Percentiles rank a stretch among this genome's conserved stretches.
These are phyloP conservation scores for Bombus vancouverensis DNA, from an alignment of 1,140 invertebrate species.

Conservation along the genomic window DNA sequence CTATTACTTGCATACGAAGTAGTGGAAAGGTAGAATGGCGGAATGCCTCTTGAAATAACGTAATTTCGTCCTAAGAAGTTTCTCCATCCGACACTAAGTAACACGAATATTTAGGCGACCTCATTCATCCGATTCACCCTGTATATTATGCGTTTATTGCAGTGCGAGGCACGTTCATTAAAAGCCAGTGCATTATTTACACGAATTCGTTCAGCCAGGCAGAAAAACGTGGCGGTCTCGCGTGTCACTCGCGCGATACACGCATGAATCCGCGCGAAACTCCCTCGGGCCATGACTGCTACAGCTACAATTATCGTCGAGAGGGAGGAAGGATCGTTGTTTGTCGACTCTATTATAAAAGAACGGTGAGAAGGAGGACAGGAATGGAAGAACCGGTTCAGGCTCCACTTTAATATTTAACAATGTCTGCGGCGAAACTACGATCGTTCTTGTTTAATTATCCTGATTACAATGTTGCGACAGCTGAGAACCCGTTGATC, in stretches of 20 bases:
- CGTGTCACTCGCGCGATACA: constrained; percentile 8
- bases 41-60: too few relatives aligned
- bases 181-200: constrained; percentile 36
- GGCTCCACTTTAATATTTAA: constrained; percentile 52
- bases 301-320: constrained; percentile 40
- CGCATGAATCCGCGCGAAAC: constrained; percentile 17
- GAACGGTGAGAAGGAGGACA: background rate
- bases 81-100: too few relatives aligned
- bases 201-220: constrained; percentile 5
- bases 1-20: too few relatives aligned
- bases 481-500: constrained; percentile 28
- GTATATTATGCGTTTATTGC: background rate
- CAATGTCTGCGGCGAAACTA: constrained; percentile 5
- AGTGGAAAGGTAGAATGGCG: too few relatives aligned
- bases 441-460: constrained; percentile 53
- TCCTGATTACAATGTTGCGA: constrained; percentile 45
- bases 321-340: constrained; percentile 15
- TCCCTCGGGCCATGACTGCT: background rate
- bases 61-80: background rate
- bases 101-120: background rate
- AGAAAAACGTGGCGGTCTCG: constrained; percentile 20
- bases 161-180: constrained; percentile 26
- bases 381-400: background rate
- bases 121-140: background rate
- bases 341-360: constrained; percentile 22